These are phyloP conservation scores for Pionites leucogaster DNA, from an alignment of 2,113 vertebrate genomes.

Conservation along the genomic window DNA sequence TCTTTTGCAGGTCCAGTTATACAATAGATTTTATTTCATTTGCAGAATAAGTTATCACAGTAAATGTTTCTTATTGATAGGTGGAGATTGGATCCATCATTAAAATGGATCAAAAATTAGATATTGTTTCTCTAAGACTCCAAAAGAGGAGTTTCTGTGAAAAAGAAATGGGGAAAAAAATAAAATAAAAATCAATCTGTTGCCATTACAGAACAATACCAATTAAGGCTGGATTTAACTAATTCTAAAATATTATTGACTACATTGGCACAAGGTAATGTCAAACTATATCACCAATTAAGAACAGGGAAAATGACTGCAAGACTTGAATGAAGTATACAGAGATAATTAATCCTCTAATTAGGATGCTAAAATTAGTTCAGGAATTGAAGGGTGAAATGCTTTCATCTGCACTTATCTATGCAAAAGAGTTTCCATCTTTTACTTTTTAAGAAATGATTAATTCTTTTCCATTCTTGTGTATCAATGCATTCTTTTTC, in stretches of 20 bases:
- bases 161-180: neutral
- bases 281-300: neutral
- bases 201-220: neutral
- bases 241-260: conserved; percentile 13
- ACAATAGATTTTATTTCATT: neutral
- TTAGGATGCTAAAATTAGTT: conserved; percentile 25
- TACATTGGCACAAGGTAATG: neutral
- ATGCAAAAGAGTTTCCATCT: neutral
- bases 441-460: neutral
- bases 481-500: neutral
- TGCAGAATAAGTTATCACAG: neutral
- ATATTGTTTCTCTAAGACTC: neutral
- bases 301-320: neutral
- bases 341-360: conserved; percentile 25
- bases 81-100: neutral
- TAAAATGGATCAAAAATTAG: neutral
- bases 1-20: neutral
- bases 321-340: neutral
- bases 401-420: neutral
- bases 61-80: neutral
- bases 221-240: neutral
- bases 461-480: neutral
- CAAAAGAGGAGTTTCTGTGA: neutral
- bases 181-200: neutral
- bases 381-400: neutral